Base-by-base conservation (phyloP, 30 jellyfish, hydroid and myxozoan genomes). In the Aurelia aurita complex sp. Pacific region DNA sequence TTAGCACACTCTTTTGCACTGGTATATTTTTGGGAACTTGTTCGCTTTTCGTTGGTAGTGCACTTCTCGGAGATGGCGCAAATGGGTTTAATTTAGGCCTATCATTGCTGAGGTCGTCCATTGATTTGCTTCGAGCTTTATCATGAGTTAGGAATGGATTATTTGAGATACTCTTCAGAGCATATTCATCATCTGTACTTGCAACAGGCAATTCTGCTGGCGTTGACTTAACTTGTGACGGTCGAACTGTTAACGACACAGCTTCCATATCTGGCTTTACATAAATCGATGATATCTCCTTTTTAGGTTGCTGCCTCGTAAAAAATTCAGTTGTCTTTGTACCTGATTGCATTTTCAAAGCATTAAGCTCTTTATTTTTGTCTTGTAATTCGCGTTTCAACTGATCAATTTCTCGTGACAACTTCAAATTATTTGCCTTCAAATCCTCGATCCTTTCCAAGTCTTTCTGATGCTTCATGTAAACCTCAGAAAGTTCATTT, bases 401-500 rank as follows among this genome's bases (percentile, higher is more conserved):
- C 36, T 81, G 83, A 3, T 81, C 91, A 9, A 81, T 69, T 23
- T 81, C 91, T 12, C 91, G 77, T 34, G 78, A 2, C 17, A 81
- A 64, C 52, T 81, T 81, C 59, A 35, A 16, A 69, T 81, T 81
- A 18, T 81, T 85, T n/a, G 77, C 67, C 52, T 67, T 81, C 15
- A 81, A 38, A 12, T 70, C 59, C 15, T 81, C 91, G 4, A 81
- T 81, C 43, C 51, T 69, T 43, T 81, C 91, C 10, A 81, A 16
- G 55, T 81, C 91, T 61, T 79, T 32, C 70, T 81, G 91, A 16
- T 81, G 91, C 77, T 81, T 81, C 85, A 81, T 81, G 91, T 81
- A 81, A 1, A 81, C 91, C 33, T 81, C 91, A 29, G 83, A 65
- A 3, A 81, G 73, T 57, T 81, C 91, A 61, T 55, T 81, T 65